phyloP scores from a whole-genome alignment of 2,797 vertebrate species.

The Pantherophis alleghaniensis region DNA sequence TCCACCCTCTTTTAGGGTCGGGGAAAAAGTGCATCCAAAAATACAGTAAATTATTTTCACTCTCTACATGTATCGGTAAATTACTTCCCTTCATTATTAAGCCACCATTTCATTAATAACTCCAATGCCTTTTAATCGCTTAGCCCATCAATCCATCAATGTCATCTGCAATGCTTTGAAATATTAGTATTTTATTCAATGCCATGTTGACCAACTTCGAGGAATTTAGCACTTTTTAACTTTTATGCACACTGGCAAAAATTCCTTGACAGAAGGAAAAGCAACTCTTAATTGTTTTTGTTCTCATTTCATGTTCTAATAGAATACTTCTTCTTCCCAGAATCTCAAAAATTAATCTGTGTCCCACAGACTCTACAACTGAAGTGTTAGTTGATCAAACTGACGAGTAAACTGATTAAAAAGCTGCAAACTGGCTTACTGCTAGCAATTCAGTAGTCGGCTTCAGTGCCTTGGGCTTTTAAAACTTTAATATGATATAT shows the following conservation, averaged over 20 bases:
- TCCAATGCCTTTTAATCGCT: neutral
- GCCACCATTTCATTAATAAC: neutral
- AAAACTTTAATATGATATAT: constrained; percentile 67
- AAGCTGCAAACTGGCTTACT: neutral
- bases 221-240: neutral
- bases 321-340: neutral
- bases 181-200: neutral
- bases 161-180: neutral
- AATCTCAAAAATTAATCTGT: neutral
- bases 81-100: neutral
- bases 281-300: constrained; percentile 12
- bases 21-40: no score
- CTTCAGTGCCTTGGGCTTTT: constrained; percentile 51
- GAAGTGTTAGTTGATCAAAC: neutral
- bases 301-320: neutral
- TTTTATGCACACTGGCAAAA: neutral
- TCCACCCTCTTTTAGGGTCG: no score
- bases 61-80: neutral
- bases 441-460: constrained; percentile 1
- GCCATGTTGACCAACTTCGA: neutral
- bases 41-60: neutral
- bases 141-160: neutral
- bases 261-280: neutral
- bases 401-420: neutral
- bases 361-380: neutral